Conservation (phyloP, 92 coral and sea anemone genomes). For the Nematostella vectensis region DNA sequence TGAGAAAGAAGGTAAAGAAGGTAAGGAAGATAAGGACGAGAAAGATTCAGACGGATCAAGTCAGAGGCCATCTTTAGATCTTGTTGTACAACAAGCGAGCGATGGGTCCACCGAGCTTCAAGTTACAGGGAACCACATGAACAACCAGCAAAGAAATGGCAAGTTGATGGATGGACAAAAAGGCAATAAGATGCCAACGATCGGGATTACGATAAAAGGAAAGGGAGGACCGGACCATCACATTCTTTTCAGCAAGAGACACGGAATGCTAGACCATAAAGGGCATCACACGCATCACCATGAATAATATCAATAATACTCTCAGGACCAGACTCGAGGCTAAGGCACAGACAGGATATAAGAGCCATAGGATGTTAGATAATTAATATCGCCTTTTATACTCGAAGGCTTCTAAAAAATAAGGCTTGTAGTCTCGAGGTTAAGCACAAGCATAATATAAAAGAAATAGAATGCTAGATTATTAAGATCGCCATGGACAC, state of each 20-base stretch:
- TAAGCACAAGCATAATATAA: too few relatives aligned
- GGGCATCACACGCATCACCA: not conserved
- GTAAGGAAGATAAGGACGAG: not conserved
- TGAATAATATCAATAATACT: too few relatives aligned
- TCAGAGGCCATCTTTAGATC: conserved; percentile 11
- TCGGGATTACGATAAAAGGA: conserved; percentile 28
- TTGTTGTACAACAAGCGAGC: conserved; percentile 4
- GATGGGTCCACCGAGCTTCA: conserved; percentile 13
- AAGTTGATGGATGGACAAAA: conserved; percentile 1
- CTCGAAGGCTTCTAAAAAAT: too few relatives aligned
- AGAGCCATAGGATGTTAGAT: too few relatives aligned
- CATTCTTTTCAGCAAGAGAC: conserved; percentile 27
- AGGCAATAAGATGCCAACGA: conserved; percentile 11
- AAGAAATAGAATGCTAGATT: too few relatives aligned
- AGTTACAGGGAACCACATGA: conserved; percentile 9
- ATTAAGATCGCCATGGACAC: too few relatives aligned
- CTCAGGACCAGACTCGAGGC: too few relatives aligned
- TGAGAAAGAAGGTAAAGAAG: too few relatives aligned
- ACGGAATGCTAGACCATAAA: conserved; percentile 7
- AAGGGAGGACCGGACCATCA: conserved; percentile 18
- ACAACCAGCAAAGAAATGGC: conserved; percentile 2
- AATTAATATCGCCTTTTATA: too few relatives aligned
- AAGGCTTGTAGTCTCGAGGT: too few relatives aligned
- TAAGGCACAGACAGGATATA: too few relatives aligned
- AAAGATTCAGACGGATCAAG: not conserved